phyloP scores from a whole-genome alignment of 2,797 vertebrate species.

The Centroberyx gerrardi region DNA sequence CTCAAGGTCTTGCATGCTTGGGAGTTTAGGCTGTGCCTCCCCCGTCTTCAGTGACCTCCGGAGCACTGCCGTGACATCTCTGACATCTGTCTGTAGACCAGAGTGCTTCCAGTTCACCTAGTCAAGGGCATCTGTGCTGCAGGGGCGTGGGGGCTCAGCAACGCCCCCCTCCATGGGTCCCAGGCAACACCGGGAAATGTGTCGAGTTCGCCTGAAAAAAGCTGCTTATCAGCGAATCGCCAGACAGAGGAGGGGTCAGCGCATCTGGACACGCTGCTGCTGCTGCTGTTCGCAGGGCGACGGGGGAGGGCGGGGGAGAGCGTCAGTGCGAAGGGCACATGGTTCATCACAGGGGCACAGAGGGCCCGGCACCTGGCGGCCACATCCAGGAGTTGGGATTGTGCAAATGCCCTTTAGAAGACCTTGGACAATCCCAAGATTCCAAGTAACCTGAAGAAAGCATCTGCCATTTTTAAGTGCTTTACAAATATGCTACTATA shows the following conservation, averaged over 20 bases:
- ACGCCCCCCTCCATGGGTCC: slow-evolving; percentile 45
- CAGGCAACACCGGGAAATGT: slow-evolving; percentile 41
- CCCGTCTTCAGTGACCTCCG: slow-evolving; percentile 39
- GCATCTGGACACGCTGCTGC: slow-evolving; percentile 51
- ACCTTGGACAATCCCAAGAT: background rate
- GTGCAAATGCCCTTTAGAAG: slow-evolving; percentile 9
- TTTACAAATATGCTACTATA: background rate
- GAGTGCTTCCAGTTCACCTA: slow-evolving; percentile 24
- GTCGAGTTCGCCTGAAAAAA: slow-evolving; percentile 68
- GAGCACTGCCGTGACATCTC: slow-evolving; percentile 27
- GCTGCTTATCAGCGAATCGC: slow-evolving; percentile 54
- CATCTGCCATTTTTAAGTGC: background rate
- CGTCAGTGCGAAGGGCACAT: slow-evolving; percentile 25
- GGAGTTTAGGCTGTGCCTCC: slow-evolving; percentile 3
- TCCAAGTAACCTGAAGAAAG: background rate
- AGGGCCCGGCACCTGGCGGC: slow-evolving; percentile 18
- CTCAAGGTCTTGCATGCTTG: slow-evolving; percentile 22
- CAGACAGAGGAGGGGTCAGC: slow-evolving; percentile 33
- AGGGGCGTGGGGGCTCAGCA: slow-evolving; percentile 14
- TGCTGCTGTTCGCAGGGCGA: slow-evolving; percentile 20
- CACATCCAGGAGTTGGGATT: slow-evolving; percentile 3
- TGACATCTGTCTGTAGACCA: slow-evolving; percentile 41
- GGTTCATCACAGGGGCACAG: slow-evolving; percentile 21
- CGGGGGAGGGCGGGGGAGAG: background rate
- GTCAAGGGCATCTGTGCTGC: slow-evolving; percentile 57